Conservation (phyloP, 2,888 invertebrate species). For the Liopterus haemorrhoidalis region DNA sequence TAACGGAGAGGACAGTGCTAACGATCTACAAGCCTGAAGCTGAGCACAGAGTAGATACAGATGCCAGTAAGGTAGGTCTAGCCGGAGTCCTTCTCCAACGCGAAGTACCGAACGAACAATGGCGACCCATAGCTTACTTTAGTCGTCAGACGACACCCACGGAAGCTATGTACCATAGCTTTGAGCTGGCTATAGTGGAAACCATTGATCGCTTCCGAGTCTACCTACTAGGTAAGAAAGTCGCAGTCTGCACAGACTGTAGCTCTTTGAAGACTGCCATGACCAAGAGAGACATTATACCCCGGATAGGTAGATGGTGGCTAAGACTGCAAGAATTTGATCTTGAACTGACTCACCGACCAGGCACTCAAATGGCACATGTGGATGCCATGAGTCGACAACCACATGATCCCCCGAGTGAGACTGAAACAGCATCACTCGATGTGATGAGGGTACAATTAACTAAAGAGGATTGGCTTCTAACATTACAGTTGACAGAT, state of each 20-base stretch:
- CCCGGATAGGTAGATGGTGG: conserved; percentile 30
- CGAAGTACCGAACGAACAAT: conserved; percentile 1
- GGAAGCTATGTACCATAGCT: conserved; percentile 30
- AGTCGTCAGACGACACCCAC: conserved; percentile 27
- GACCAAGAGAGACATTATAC: conserved; percentile 27
- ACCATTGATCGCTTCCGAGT: conserved; percentile 31
- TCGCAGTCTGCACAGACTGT: conserved; percentile 35
- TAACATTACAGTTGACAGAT: conserved; percentile 6
- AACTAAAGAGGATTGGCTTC: conserved; percentile 11
- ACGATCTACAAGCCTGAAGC: no score
- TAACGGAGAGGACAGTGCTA: no score
- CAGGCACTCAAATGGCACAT: conserved; percentile 28
- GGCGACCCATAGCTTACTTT: conserved; percentile 27
- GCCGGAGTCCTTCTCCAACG: conserved; percentile 9
- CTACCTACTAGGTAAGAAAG: conserved; percentile 30
- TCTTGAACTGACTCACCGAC: conserved; percentile 27
- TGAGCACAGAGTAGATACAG: conserved; percentile 8
- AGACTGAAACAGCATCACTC: background rate
- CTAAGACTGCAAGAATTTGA: conserved; percentile 27
- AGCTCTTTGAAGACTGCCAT: conserved; percentile 22
- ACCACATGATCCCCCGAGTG: no score
- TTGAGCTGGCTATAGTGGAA: conserved; percentile 34
- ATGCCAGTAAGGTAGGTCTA: conserved; percentile 4
- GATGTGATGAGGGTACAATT: conserved; percentile 1
- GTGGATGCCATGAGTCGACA: conserved; percentile 28